A percentile compares a stretch with the other conserved stretches of the same genome.
These are phyloP conservation scores for Tromatobia lineatoria DNA, from an alignment of 2,888 invertebrate genomes.

Conservation along the genomic window DNA sequence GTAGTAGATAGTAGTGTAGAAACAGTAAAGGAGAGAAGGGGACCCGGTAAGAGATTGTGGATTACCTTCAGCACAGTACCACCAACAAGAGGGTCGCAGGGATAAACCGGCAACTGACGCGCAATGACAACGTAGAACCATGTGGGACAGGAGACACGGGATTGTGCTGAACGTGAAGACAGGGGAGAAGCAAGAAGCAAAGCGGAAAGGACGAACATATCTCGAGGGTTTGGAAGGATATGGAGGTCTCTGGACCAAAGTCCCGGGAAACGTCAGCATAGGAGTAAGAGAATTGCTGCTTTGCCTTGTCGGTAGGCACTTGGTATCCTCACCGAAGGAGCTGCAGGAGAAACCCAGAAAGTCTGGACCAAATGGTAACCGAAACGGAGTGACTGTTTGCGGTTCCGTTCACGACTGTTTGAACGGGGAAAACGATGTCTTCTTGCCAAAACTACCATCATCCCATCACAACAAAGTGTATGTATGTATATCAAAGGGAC, in stretches of 20 bases:
- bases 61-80: neutral
- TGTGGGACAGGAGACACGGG: neutral
- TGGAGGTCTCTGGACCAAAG: neutral
- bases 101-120: conserved; percentile 3
- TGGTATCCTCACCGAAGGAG: conserved; percentile 16
- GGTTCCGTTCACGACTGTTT: conserved; percentile 73
- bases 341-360: conserved; percentile 20
- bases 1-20: neutral
- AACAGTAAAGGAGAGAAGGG: neutral
- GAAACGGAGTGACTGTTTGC: conserved; percentile 70
- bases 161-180: conserved; percentile 8
- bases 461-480: conserved; percentile 41
- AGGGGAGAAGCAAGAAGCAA: conserved; percentile 12
- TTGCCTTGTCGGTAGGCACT: conserved; percentile 12
- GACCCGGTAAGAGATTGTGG: conserved; percentile 8
- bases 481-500: conserved; percentile 19
- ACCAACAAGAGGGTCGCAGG: neutral
- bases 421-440: conserved; percentile 69
- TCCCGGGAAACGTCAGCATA: neutral
- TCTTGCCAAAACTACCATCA: conserved; percentile 55
- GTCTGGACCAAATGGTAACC: conserved; percentile 53
- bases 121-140: neutral
- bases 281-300: neutral
- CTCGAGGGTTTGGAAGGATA: conserved; percentile 7
- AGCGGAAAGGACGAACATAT: conserved; percentile 33